Percentiles rank a stretch among this genome's conserved stretches.
Conservation (phyloP, 2,113 vertebrate species). For the Acrocephalus arundinaceus region DNA sequence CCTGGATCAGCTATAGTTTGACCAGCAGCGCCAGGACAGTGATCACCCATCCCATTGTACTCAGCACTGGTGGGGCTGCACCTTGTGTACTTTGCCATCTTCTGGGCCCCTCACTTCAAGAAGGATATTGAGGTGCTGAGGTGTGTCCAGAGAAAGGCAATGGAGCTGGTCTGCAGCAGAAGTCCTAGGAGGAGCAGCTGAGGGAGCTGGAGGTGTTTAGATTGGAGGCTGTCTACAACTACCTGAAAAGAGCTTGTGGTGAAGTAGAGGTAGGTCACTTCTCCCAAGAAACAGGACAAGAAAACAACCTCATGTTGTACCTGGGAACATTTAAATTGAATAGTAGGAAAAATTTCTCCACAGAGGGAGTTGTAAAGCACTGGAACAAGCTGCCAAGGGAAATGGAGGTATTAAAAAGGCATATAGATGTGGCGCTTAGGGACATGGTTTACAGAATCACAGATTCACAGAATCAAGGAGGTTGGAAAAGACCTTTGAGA, state of each 20-base stretch:
- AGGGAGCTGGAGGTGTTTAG: not conserved
- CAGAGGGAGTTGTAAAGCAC: not conserved
- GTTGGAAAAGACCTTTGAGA: not conserved
- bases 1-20: not conserved
- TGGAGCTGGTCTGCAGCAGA: not conserved
- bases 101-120: not conserved
- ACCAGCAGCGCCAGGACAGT: not conserved
- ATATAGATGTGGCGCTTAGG: not conserved
- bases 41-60: not conserved
- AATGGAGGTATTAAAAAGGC: not conserved
- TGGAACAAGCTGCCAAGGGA: not conserved
- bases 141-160: not conserved
- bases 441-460: not conserved
- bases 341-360: not conserved
- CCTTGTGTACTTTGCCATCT: not conserved
- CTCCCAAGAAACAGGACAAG: not conserved
- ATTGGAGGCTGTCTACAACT: not conserved
- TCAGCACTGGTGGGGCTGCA: not conserved
- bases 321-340: not conserved
- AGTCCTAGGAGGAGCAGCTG: not conserved
- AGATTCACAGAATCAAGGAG: not conserved
- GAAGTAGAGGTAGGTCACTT: not conserved
- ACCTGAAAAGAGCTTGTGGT: not conserved
- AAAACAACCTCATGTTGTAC: not conserved
- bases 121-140: not conserved